Base-by-base conservation (phyloP, 2,113 vertebrate genomes). In the Cinclus cinclus region DNA sequence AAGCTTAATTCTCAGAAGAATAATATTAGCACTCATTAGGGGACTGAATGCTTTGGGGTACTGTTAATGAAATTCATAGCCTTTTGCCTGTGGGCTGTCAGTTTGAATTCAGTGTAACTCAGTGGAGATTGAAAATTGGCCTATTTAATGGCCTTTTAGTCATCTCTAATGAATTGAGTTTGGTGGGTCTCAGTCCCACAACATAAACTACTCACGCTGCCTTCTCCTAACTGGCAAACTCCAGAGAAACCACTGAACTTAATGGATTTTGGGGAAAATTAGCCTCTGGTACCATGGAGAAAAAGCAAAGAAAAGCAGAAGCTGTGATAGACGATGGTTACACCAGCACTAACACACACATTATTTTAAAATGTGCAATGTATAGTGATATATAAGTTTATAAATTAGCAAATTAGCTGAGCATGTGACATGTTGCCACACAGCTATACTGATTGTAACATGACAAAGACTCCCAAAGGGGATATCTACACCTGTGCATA, bases 1-100 rank as follows among this genome's bases (percentile, higher is more conserved):
- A 95, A 92, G 94, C 91, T 91, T 91, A 92, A 95, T 81, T 95
- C 95, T 94, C 92, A 86, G 64, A 90, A 94, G 94, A 95, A 86
- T 93, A 95, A 93, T 89, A 91, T 95, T 89, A 97, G 91, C 91
- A 73, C 83, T 94, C 74, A 95, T 96, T 94, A 96, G 76, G 63
- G 93, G 75, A 76, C 88, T 56, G 27, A 88, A 59, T 74, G 87
- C 85, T 91, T 93, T 73, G 79, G 93, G 96, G 68, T 74, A 77
- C 64, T 49, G 75, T 83, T 96, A 95, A 96, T 96, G 95, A 79
- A 95, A 96, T 94, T 95, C 93, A 94, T 73, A 91, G 89, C 78
- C 84, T 90, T 92, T 83, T 94, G 93, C 93, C 94, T 94, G 59
- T 92, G 84, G 89, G 87, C 89, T 91, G 94, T 92, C 91, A 89